Percentiles rank a stretch among this genome's conserved stretches.
Conservation (phyloP, 2,113 vertebrate species). For the Narcine bancroftii region DNA sequence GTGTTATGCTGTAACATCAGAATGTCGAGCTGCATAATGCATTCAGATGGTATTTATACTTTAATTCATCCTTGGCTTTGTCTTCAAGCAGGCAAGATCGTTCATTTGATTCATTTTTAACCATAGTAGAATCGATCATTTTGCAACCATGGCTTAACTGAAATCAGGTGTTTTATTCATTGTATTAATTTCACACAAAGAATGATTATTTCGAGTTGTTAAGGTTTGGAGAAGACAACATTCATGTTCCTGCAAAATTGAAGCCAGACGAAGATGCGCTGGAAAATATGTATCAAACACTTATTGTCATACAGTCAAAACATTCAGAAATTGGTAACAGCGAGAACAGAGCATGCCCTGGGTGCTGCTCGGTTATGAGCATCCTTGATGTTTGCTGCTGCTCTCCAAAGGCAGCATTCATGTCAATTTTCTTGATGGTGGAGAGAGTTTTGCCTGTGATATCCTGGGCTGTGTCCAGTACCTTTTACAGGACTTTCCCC, state of each 20-base stretch:
- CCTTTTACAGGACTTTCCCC: too few species aligned
- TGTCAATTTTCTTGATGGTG: too few species aligned
- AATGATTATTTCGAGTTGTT: not conserved
- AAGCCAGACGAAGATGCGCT: not conserved
- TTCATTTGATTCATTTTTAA: not conserved
- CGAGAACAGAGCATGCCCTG: too few species aligned
- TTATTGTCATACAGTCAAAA: not conserved
- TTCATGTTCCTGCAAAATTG: not conserved
- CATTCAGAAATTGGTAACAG: not conserved
- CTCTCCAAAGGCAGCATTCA: too few species aligned
- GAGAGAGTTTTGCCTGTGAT: too few species aligned
- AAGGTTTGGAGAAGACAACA: not conserved
- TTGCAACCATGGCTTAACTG: not conserved
- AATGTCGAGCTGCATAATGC: constrained; percentile 3
- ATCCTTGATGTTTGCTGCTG: too few species aligned
- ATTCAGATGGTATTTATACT: not conserved
- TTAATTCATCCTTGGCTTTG: not conserved
- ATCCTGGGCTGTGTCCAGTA: too few species aligned
- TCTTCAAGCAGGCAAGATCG: not conserved
- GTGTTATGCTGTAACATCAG: not conserved
- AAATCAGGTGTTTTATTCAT: not conserved
- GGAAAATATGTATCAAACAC: not conserved
- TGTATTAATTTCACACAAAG: not conserved
- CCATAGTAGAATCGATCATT: not conserved
- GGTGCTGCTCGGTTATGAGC: too few species aligned